A percentile compares a stretch with the other conserved stretches of the same genome.
phyloP scores from a whole-genome alignment of 2,113 vertebrate species.

The Todiramphus chloris region DNA sequence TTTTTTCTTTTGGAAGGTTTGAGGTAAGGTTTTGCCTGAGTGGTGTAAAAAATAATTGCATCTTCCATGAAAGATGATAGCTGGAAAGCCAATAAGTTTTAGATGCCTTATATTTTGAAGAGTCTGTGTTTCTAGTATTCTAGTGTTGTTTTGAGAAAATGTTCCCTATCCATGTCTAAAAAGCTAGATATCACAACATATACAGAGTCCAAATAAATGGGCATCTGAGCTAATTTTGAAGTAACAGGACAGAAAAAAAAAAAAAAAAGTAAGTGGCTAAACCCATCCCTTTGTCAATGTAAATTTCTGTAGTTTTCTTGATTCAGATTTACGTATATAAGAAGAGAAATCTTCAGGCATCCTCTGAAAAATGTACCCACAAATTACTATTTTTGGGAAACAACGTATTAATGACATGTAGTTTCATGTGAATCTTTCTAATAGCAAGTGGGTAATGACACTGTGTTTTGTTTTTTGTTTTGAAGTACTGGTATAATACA shows the following conservation, averaged over 20 bases:
- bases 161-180: background rate
- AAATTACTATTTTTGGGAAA: background rate
- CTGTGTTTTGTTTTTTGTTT: slow-evolving; percentile 18
- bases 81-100: background rate
- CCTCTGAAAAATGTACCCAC: background rate
- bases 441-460: slow-evolving; percentile 29
- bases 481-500: background rate
- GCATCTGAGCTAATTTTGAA: background rate
- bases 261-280: background rate
- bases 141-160: background rate
- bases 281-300: background rate
- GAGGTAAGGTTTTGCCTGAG: background rate
- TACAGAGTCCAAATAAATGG: background rate
- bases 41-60: background rate
- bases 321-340: background rate
- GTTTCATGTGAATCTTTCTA: background rate
- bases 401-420: background rate
- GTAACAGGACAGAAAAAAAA: background rate
- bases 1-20: background rate
- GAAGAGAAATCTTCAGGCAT: background rate
- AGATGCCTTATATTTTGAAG: background rate
- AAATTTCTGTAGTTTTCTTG: background rate
- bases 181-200: background rate
- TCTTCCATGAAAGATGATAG: background rate
- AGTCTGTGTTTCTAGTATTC: background rate